Evolutionary conservation across 2,888 invertebrate genomes (phyloP).

Genomic region (Leucoptera coffeella): DNA sequence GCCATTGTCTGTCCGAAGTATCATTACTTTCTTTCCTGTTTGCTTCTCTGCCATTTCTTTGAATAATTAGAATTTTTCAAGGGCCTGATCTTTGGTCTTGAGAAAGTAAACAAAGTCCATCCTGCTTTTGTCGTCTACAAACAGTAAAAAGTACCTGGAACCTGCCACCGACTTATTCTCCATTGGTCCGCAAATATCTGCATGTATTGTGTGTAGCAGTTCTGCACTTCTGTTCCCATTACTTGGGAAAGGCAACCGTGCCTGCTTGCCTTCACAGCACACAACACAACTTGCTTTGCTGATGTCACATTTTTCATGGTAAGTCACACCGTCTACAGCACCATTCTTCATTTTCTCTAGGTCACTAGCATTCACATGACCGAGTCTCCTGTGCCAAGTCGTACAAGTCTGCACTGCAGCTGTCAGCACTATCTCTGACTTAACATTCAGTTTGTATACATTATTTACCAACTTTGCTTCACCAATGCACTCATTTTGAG

Average conservation of each 20-base stretch:
- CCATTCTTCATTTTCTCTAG: conserved; percentile 7
- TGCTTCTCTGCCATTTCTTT: conserved; percentile 8
- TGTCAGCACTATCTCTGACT: conserved; percentile 2
- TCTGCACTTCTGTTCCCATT: conserved; percentile 7
- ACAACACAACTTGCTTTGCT: conserved; percentile 7
- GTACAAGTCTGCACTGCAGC: conserved; percentile 6
- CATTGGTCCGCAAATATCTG: conserved; percentile 8
- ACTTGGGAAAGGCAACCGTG: conserved; percentile 11
- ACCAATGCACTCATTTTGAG: neutral
- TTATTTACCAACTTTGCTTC: neutral
- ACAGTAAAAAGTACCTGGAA: conserved; percentile 7
- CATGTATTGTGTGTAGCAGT: conserved; percentile 6
- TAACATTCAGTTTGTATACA: conserved; percentile 1
- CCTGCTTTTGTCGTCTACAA: conserved; percentile 7
- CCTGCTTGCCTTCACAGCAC: conserved; percentile 12
- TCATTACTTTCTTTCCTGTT: conserved; percentile 6
- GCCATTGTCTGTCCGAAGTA: conserved; percentile 7
- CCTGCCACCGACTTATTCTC: conserved; percentile 5
- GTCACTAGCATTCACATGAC: conserved; percentile 6
- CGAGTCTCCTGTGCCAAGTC: conserved; percentile 8
- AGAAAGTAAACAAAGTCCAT: conserved; percentile 9
- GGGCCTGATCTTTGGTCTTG: conserved; percentile 5
- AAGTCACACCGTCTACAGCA: conserved; percentile 6
- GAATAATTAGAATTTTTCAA: conserved; percentile 7
- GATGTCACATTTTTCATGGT: conserved; percentile 5